phyloP scores from a whole-genome alignment of 2,113 vertebrate genomes.

The Centropus unirufus region DNA sequence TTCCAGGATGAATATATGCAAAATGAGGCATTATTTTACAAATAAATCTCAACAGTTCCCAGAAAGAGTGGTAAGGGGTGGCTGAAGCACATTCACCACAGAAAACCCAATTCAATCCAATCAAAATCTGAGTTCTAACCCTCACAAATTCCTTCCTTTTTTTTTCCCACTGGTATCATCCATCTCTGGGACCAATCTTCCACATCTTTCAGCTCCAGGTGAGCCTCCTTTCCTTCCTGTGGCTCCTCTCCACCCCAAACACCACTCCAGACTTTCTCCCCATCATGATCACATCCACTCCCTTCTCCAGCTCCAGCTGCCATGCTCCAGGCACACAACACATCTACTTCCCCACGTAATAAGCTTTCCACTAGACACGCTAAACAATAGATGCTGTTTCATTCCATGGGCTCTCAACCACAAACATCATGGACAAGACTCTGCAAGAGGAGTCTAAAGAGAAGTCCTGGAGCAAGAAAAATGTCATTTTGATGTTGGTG shows the following conservation, averaged over 20 bases:
- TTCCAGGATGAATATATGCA: background rate
- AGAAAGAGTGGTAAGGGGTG: background rate
- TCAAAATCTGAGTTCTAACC: fast-evolving
- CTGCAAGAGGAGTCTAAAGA: background rate
- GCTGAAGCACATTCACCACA: background rate
- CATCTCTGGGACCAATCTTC: background rate
- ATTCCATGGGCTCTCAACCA: background rate
- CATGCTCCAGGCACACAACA: fast-evolving
- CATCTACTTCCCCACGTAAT: background rate
- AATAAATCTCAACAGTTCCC: background rate
- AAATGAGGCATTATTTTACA: background rate
- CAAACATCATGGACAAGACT: background rate
- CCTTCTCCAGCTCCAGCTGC: background rate
- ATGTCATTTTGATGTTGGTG: background rate
- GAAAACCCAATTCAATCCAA: background rate
- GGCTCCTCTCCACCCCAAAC: background rate
- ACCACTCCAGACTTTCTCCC: background rate
- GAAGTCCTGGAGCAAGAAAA: background rate
- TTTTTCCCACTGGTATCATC: fast-evolving
- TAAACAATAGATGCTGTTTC: background rate
- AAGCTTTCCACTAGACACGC: background rate
- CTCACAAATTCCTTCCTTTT: background rate
- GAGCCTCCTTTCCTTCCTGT: background rate
- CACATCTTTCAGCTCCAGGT: background rate
- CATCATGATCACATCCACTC: background rate